Base-by-base conservation (phyloP, 2,113 vertebrate species). In the Cochlearius cochlearius region DNA sequence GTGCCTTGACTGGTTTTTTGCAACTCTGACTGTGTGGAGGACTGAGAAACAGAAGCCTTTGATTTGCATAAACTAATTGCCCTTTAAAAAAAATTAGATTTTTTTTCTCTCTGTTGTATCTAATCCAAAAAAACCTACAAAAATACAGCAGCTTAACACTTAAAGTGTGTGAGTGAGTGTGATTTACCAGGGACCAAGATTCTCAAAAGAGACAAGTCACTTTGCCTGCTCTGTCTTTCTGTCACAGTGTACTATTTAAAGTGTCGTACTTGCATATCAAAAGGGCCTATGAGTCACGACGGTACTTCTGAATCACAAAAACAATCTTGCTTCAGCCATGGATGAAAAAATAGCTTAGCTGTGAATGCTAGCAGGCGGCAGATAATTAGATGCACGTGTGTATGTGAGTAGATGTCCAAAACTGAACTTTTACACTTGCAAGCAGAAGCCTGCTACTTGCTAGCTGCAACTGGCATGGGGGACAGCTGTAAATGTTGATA, bases 211-310 rank as follows among this genome's bases (percentile, higher is more conserved):
- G 66, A 92, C 49, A 92, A 90, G 36, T 43, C 71, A 64, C 43
- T 91, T 78, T 32, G 58, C 52, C 47, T 92, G 71, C 49, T 88
- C 64, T 41, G 29, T 92, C 30, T 95, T 83, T 83, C 79, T 89
- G 90, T 60, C 75, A 86, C 63, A 87, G 47, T 32, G 30, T 79
- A 34, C 93, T 98, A 97, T 98, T 98, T 97, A 97, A 96, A 97
- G 95, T 29, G 4, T 10, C 1, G 11, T 91, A 63, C 81, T 94
- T 80, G 88, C 67, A 94, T 96, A 94, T 73, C 89, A 92, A 96
- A 97, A 96, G 85, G 66, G 72, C 84, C 66, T 88, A 34, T 97
- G 96, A 98, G 82, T 98, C 98, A 98, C 5, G 30, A 87, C 88
- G 96, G 76, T 93, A 94, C 76, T 96, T 96, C 82, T 86, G 94